Percentiles rank a stretch among this genome's conserved stretches.
Evolutionary conservation across 2,113 vertebrate species (phyloP).

Genomic region (Dolichotis patagonum): DNA sequence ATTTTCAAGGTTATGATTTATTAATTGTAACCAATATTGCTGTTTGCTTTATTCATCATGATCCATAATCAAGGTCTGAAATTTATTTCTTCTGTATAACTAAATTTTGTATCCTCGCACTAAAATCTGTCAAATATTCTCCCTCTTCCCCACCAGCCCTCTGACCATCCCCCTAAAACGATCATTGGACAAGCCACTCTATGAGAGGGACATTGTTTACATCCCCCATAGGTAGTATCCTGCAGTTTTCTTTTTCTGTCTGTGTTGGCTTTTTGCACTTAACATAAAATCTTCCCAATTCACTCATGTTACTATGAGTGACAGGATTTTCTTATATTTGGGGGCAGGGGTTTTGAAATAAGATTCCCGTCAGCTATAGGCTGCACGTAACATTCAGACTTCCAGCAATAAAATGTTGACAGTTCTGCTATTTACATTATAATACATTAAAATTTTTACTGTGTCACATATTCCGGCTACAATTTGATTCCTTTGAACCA

Average conservation of each 20-base stretch:
- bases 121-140: not conserved
- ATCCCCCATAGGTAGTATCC: not conserved
- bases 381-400: not conserved
- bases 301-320: not conserved
- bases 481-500: not conserved
- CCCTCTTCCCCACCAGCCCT: rapidly evolving
- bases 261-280: not conserved
- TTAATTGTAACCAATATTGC: not conserved
- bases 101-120: not conserved
- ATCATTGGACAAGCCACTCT: not conserved
- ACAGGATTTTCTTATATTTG: not conserved
- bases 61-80: too few relatives aligned
- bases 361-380: not conserved
- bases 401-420: not conserved
- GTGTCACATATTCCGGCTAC: not conserved
- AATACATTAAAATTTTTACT: not conserved
- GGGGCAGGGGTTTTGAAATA: not conserved
- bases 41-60: not conserved
- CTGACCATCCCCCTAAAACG: too few relatives aligned
- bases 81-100: not conserved
- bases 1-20: not conserved
- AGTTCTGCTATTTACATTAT: not conserved
- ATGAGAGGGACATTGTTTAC: too few relatives aligned
- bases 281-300: not conserved
- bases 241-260: not conserved